These are phyloP conservation scores for Maniola jurtina DNA, from an alignment of 1,140 invertebrate species.

Conservation along the genomic window DNA sequence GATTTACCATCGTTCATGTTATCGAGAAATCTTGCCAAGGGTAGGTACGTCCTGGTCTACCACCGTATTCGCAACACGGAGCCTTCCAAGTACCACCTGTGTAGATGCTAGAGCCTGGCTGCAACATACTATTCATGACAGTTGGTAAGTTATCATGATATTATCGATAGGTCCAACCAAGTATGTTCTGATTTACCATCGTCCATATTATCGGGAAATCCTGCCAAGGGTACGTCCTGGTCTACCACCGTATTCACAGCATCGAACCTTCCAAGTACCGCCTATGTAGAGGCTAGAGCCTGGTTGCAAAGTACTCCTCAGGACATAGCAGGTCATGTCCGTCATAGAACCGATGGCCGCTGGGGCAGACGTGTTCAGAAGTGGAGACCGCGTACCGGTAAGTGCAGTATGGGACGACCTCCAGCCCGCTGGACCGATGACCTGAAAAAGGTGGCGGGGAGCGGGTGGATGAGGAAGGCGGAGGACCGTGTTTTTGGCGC, in stretches of 20 bases:
- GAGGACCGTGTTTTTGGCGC: too few species aligned
- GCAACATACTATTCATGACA: constrained; percentile 83
- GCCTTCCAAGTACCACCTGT: constrained; percentile 80
- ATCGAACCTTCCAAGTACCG: constrained; percentile 80
- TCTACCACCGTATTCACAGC: constrained; percentile 81
- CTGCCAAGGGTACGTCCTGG: constrained; percentile 79
- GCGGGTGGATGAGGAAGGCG: too few species aligned
- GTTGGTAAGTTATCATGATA: constrained; percentile 63
- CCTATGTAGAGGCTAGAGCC: too few species aligned
- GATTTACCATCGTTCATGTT: constrained; percentile 77
- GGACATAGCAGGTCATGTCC: too few species aligned
- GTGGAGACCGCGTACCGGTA: too few species aligned
- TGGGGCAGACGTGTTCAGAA: too few species aligned
- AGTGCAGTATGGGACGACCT: too few species aligned
- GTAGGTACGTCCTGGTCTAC: constrained; percentile 80
- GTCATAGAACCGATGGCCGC: too few species aligned
- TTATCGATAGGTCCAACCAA: constrained; percentile 73
- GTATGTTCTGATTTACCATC: constrained; percentile 80
- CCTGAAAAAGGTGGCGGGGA: too few species aligned
- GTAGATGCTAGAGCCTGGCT: constrained; percentile 79
- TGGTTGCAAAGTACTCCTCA: constrained; percentile 81
- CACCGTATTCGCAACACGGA: constrained; percentile 80
- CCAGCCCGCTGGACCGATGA: too few species aligned
- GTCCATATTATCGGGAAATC: constrained; percentile 67
- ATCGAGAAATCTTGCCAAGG: constrained; percentile 76